Conservation (phyloP, 2,888 invertebrate genomes). For the Cantharis rufa region DNA sequence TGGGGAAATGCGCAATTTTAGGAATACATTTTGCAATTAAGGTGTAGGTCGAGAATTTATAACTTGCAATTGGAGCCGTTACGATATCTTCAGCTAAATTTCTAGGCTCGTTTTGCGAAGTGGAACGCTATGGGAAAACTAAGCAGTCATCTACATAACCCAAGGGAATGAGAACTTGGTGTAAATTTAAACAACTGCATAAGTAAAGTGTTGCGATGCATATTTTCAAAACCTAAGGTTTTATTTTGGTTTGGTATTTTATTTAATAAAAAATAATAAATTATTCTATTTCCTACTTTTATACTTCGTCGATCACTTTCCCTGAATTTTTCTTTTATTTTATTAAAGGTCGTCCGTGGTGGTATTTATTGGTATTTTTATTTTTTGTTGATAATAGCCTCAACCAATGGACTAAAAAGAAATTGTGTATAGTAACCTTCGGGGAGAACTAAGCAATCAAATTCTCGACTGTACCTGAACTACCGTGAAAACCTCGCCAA, state of each 20-base stretch:
- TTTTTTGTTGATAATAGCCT: conserved; percentile 43
- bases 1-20: conserved; percentile 42
- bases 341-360: background rate
- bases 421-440: conserved; percentile 37
- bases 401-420: conserved; percentile 39
- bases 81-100: conserved; percentile 32
- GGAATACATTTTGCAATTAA: conserved; percentile 48
- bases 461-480: conserved; percentile 38
- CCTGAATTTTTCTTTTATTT: background rate
- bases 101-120: conserved; percentile 26
- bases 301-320: background rate
- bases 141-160: conserved; percentile 27
- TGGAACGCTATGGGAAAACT: conserved; percentile 25
- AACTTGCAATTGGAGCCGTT: conserved; percentile 40
- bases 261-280: background rate
- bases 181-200: conserved; percentile 28
- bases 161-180: conserved; percentile 24
- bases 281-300: background rate
- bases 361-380: conserved; percentile 32
- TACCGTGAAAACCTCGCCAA: conserved; percentile 40
- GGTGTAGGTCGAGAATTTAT: conserved; percentile 47
- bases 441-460: conserved; percentile 39
- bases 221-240: conserved; percentile 20
- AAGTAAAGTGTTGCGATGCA: conserved; percentile 19
- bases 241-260: background rate